Evolutionary conservation across 1,140 invertebrate species (phyloP).

Genomic region (Tetraneura akinire): DNA sequence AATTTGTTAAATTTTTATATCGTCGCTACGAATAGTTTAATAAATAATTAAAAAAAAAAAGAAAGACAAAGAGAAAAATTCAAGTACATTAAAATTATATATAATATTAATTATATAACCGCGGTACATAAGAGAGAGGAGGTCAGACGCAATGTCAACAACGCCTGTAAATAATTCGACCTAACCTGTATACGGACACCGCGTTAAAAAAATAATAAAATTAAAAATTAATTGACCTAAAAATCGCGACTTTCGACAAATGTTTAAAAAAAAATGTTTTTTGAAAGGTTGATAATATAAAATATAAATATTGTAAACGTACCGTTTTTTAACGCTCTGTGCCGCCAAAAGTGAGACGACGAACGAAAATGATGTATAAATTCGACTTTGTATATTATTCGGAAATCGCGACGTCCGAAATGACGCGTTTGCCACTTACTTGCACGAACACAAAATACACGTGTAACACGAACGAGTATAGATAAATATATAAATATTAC

Average conservation of each 20-base stretch:
- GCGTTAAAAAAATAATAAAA: too few relatives aligned
- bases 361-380: not conserved
- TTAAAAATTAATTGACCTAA: not conserved
- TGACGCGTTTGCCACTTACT: not conserved
- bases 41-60: too few relatives aligned
- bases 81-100: too few relatives aligned
- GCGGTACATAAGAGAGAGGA: not conserved
- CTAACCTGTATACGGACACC: not conserved
- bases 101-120: too few relatives aligned
- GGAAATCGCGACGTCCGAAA: not conserved
- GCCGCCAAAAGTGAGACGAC: not conserved
- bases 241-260: constrained; percentile 10
- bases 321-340: constrained; percentile 20
- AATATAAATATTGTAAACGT: constrained; percentile 13
- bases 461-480: not conserved
- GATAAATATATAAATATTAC: not conserved
- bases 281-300: too few relatives aligned
- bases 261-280: not conserved
- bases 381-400: too few relatives aligned
- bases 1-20: too few relatives aligned
- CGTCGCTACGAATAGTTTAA: too few relatives aligned
- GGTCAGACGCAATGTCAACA: constrained; percentile 28
- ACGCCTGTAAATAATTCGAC: constrained; percentile 4
- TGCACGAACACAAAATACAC: not conserved
- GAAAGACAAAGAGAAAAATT: not conserved